A percentile compares a stretch with the other conserved stretches of the same genome.
Evolutionary conservation across 1,140 invertebrate species (phyloP).

Genomic region (Atta colombica): DNA sequence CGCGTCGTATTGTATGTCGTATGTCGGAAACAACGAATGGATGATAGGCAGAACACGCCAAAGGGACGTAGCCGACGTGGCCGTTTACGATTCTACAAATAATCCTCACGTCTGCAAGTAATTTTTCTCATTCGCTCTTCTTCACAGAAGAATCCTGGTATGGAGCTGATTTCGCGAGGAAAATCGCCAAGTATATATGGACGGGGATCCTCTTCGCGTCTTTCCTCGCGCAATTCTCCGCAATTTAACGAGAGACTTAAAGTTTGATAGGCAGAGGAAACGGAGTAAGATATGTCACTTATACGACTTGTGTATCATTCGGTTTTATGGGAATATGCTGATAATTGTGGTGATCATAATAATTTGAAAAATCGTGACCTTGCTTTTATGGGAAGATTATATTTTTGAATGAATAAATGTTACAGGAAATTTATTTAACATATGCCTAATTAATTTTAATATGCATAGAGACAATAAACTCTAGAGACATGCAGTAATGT

Average conservation of each 20-base stretch:
- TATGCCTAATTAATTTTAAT: constrained; percentile 14
- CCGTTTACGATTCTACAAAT: constrained; percentile 69
- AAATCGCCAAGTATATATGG: neutral
- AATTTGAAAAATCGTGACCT: neutral
- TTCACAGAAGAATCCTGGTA: neutral
- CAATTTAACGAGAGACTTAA: constrained; percentile 1
- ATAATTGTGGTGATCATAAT: constrained; percentile 6
- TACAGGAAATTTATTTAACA: neutral
- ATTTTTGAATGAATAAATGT: constrained; percentile 9
- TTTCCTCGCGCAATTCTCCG: neutral
- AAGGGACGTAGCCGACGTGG: constrained; percentile 6
- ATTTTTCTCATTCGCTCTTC: constrained; percentile 21
- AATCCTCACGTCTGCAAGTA: constrained; percentile 33
- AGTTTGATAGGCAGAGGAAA: constrained; percentile 32
- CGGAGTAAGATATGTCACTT: constrained; percentile 47
- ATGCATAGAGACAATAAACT: neutral
- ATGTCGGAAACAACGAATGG: constrained; percentile 60
- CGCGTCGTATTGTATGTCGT: constrained; percentile 27
- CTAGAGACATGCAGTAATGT: neutral
- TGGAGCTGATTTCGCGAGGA: constrained; percentile 12
- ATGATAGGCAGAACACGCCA: constrained; percentile 18
- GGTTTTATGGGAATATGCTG: constrained; percentile 40
- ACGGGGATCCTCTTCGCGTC: neutral
- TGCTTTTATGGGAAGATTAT: neutral
- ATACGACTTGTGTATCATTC: constrained; percentile 22